phyloP scores from a whole-genome alignment of 2,888 invertebrate species.

The Cryptophagus acutangulus region DNA sequence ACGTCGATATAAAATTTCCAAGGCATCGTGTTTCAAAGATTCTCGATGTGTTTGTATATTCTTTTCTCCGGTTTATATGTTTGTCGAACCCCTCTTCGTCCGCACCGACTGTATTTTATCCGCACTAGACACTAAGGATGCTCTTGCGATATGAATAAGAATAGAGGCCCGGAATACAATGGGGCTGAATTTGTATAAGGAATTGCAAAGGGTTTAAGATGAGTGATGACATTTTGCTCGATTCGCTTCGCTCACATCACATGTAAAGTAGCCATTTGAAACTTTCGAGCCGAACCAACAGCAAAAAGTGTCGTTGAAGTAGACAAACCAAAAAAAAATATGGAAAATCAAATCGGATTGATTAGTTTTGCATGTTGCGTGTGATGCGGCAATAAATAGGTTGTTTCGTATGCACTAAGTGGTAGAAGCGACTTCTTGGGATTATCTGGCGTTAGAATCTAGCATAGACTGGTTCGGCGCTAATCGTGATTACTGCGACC shows the following conservation, averaged over 20 bases:
- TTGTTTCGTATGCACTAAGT: slow-evolving; percentile 13
- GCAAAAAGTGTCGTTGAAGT: too few relatives aligned
- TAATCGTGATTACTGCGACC: slow-evolving; percentile 41
- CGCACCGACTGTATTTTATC: slow-evolving; percentile 28
- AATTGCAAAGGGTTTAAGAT: slow-evolving; percentile 35
- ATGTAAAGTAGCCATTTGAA: too few relatives aligned
- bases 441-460: slow-evolving; percentile 39
- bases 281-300: too few relatives aligned
- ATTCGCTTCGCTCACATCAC: too few relatives aligned
- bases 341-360: too few relatives aligned
- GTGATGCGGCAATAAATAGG: slow-evolving; percentile 6
- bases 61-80: too few relatives aligned
- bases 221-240: slow-evolving; percentile 45
- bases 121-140: slow-evolving; percentile 30
- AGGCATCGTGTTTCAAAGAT: slow-evolving; percentile 33
- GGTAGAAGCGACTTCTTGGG: slow-evolving; percentile 26
- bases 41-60: slow-evolving; percentile 7
- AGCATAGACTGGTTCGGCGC: slow-evolving; percentile 36
- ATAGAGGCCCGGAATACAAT: slow-evolving; percentile 35
- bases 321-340: too few relatives aligned
- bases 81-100: slow-evolving; percentile 19
- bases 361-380: too few relatives aligned
- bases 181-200: slow-evolving; percentile 42
- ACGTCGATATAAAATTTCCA: slow-evolving; percentile 28
- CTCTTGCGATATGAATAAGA: slow-evolving; percentile 37